Percentiles rank a stretch among this genome's conserved stretches.
Conservation (phyloP, 2,797 vertebrate species). For the Sarcoramphus papa region DNA sequence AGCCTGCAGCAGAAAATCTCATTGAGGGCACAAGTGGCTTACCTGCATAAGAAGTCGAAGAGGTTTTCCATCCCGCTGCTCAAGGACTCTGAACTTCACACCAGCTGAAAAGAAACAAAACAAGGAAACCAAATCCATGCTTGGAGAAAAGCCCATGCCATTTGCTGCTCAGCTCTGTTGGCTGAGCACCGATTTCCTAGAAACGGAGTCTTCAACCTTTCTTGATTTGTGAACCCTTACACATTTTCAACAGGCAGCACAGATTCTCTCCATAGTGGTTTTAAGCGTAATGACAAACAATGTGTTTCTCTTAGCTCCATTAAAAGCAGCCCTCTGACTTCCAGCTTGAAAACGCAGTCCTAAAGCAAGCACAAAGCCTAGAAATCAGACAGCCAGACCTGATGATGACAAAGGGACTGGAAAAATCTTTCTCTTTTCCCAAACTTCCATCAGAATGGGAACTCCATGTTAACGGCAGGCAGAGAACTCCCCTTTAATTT, state of each 20-base stretch:
- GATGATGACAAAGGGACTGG: background rate
- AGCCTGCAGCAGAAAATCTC: background rate
- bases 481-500: background rate
- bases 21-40: background rate
- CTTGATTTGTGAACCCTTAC: background rate
- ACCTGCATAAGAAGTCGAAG: conserved; percentile 96
- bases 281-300: background rate
- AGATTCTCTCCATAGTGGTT: background rate
- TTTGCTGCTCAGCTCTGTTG: background rate
- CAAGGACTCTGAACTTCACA: conserved; percentile 90
- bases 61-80: conserved; percentile 82
- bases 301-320: background rate
- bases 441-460: background rate
- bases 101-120: conserved; percentile 78
- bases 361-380: background rate
- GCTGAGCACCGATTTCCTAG: background rate
- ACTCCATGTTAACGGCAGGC: background rate
- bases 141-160: background rate
- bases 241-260: background rate
- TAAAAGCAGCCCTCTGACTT: background rate
- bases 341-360: background rate
- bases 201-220: background rate
- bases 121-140: background rate
- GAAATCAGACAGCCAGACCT: background rate
- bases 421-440: background rate